These are phyloP conservation scores for Pardalotus punctatus DNA, from an alignment of 2,113 vertebrate species.

Conservation along the genomic window DNA sequence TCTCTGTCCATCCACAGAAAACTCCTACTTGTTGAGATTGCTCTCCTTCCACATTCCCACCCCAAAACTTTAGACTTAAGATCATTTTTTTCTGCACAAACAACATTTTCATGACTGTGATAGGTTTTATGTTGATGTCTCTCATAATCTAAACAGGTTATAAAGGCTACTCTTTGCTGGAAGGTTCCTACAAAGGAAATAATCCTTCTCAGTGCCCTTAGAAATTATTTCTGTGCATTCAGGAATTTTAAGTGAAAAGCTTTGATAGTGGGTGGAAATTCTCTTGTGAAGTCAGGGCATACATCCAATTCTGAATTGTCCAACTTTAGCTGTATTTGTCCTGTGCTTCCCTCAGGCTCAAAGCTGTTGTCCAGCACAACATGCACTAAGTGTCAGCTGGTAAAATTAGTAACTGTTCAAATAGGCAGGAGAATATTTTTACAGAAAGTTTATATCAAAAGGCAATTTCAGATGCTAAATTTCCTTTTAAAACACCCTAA, in stretches of 20 bases:
- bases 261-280: background rate
- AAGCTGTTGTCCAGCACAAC: background rate
- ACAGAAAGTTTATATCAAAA: background rate
- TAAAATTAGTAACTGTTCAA: background rate
- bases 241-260: background rate
- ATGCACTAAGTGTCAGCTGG: background rate
- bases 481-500: background rate
- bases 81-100: background rate
- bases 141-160: background rate
- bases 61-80: background rate
- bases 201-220: background rate
- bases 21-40: background rate
- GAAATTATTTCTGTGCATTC: background rate
- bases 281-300: background rate
- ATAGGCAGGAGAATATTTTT: background rate
- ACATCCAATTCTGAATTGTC: background rate
- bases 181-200: background rate
- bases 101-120: background rate
- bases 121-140: background rate
- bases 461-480: background rate
- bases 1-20: background rate
- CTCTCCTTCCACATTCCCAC: background rate
- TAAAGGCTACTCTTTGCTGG: background rate
- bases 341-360: background rate
- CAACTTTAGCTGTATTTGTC: background rate